Base-by-base conservation (phyloP, 1,140 invertebrate genomes). In the Steinernema khuongi region DNA sequence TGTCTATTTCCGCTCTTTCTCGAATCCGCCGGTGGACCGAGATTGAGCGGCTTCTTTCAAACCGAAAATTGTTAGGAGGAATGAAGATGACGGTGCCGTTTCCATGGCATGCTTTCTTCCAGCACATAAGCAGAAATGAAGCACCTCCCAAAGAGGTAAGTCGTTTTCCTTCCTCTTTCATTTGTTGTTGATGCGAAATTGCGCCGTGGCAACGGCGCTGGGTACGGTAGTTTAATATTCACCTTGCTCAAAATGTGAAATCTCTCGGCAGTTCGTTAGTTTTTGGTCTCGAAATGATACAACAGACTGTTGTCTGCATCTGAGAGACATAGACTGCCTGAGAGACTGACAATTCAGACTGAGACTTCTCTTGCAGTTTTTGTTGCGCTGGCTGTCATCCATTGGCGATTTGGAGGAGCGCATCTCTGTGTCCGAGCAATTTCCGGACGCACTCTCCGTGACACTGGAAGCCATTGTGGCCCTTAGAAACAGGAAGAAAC, bases 1-100 rank as follows among this genome's bases (percentile, higher is more conserved):
- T 60, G 50, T n/a, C 50, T 22, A 60, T 60, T 60, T 60, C 50
- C 4, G 50, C 50, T 14, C 50, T 60, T 17, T 60, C 50, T 4
- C 50, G 50, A 60, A 60, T 60, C 19, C 50, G 50, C 19, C 50
- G 50, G 4, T 60, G 50, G 50, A 26, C 22, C 50, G 50, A 60
- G 22, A 60, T 60, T 26, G 50, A 60, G 19, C 50, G 50, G 26
- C 50, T 60, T 14, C 19, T 60, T 4, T 60, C 50, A 26, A 60
- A 60, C 22, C 50, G 50, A 7, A 60, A 60, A 60, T 26, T 60
- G 50, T 22, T 60, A 7, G 50, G 50, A 14, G 50, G 50, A 11
- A 60, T 60, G 50, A 60, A 60, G 19, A 60, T 60, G 50, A 60
- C 11, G 4, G 26, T 60, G 4, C 50, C 50, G 4, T 60, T 60